A percentile compares a stretch with the other conserved stretches of the same genome.
phyloP scores from a whole-genome alignment of 2,888 invertebrate species.

The Ichneumoninae sp. region DNA sequence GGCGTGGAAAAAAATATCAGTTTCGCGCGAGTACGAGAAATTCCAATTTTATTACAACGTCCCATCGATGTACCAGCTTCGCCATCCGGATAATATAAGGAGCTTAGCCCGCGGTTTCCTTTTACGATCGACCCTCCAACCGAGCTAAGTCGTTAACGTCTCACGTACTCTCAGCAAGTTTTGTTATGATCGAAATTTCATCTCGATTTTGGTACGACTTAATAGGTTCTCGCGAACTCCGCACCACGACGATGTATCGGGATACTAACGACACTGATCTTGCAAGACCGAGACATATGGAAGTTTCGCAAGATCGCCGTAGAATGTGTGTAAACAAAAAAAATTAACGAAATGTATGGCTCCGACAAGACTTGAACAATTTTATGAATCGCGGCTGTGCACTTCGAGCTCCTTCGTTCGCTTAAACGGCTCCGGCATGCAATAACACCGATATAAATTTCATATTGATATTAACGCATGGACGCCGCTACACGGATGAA shows the following conservation, averaged over 20 bases:
- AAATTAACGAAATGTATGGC: conserved; percentile 15
- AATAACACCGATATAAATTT: conserved; percentile 54
- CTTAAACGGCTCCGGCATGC: conserved; percentile 23
- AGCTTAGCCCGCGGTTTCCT: conserved; percentile 4
- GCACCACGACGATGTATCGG: background rate
- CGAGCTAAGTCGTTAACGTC: background rate
- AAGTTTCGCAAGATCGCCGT: background rate
- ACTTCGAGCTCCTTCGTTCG: conserved; percentile 6
- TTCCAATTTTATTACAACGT: conserved; percentile 1
- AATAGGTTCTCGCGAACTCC: background rate
- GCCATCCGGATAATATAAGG: background rate
- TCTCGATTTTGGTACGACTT: conserved; percentile 7
- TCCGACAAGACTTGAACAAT: conserved; percentile 2
- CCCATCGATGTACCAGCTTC: background rate
- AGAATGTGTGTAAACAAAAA: background rate
- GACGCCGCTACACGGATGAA: conserved; percentile 7
- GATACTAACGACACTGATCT: no score
- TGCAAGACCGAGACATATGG: background rate
- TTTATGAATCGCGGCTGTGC: conserved; percentile 23
- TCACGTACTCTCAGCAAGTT: background rate
- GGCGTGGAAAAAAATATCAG: background rate
- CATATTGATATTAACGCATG: conserved; percentile 47
- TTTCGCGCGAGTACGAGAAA: background rate
- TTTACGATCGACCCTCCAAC: conserved; percentile 29
- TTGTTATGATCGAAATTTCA: conserved; percentile 11